These are phyloP conservation scores for Octodonta nipae DNA, from an alignment of 2,888 invertebrate genomes.

Conservation along the genomic window DNA sequence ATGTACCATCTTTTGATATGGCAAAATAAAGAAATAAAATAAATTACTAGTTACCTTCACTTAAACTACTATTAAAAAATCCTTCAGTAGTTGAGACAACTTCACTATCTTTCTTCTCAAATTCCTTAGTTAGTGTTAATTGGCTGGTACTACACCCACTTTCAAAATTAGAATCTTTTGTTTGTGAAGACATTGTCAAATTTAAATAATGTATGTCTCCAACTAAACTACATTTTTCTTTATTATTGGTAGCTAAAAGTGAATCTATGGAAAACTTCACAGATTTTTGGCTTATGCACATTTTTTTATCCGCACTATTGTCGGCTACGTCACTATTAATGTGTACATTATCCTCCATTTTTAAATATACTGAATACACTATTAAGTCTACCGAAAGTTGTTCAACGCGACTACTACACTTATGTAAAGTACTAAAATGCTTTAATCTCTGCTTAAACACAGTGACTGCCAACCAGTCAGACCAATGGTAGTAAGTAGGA, in stretches of 20 bases:
- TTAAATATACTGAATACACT: constrained; percentile 4
- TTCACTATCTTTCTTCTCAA: constrained; percentile 6
- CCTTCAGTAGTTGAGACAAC: constrained; percentile 11
- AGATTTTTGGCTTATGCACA: constrained; percentile 15
- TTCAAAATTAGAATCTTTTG: not conserved
- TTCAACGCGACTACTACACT: constrained; percentile 10
- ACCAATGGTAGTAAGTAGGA: constrained; percentile 13
- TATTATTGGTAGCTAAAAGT: constrained; percentile 12
- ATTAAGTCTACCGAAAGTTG: constrained; percentile 7
- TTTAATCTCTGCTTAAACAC: constrained; percentile 14
- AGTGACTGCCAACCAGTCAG: constrained; percentile 7
- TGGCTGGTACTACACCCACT: not conserved
- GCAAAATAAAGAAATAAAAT: too few relatives aligned
- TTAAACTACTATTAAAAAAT: constrained; percentile 6
- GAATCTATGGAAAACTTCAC: constrained; percentile 28
- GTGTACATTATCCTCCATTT: constrained; percentile 8
- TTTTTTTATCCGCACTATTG: constrained; percentile 8
- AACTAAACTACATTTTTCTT: constrained; percentile 2
- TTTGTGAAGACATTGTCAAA: constrained; percentile 2
- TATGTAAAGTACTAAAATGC: constrained; percentile 9
- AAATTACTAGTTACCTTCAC: constrained; percentile 10
- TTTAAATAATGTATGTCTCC: constrained; percentile 2
- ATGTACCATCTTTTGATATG: too few relatives aligned
- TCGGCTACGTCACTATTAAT: constrained; percentile 5
- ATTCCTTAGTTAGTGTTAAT: not conserved